These are phyloP conservation scores for Platyrinchus mystaceus DNA, from an alignment of 2,797 vertebrate species.

Conservation along the genomic window DNA sequence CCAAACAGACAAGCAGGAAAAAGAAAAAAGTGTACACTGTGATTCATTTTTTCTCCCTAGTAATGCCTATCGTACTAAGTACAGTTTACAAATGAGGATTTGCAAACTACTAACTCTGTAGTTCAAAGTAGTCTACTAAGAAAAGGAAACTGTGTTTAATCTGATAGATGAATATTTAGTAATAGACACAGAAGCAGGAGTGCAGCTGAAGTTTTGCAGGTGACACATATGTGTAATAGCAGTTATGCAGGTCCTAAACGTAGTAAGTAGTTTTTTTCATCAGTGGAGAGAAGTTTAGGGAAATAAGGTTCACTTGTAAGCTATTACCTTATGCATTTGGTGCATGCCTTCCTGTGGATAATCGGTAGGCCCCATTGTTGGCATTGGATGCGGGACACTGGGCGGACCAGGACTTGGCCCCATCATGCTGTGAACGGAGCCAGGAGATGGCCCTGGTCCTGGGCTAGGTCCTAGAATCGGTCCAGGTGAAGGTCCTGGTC, in stretches of 20 bases:
- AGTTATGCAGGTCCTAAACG: neutral
- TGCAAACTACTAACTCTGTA: neutral
- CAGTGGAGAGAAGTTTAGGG: neutral
- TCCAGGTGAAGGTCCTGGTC: constrained; percentile 92
- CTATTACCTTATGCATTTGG: constrained; percentile 91
- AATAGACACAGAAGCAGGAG: neutral
- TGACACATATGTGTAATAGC: neutral
- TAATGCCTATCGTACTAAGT: neutral
- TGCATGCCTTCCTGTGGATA: constrained; percentile 92
- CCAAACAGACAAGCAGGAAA: neutral
- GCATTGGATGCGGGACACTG: constrained; percentile 86
- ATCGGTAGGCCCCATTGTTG: constrained; percentile 85
- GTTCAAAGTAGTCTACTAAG: neutral
- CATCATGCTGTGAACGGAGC: constrained; percentile 98
- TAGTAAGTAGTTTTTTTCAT: neutral
- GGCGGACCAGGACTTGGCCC: constrained; percentile 96
- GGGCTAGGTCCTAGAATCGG: constrained; percentile 95
- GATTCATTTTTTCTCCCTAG: neutral
- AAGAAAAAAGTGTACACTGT: neutral
- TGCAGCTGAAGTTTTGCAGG: neutral
- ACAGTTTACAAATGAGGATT: neutral
- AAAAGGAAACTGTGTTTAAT: neutral
- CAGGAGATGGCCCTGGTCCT: constrained; percentile 94
- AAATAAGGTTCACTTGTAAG: neutral
- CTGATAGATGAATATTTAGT: neutral